A percentile compares a stretch with the other conserved stretches of the same genome.
phyloP scores from a whole-genome alignment of 2,113 vertebrate species.

The Nesoenas mayeri region DNA sequence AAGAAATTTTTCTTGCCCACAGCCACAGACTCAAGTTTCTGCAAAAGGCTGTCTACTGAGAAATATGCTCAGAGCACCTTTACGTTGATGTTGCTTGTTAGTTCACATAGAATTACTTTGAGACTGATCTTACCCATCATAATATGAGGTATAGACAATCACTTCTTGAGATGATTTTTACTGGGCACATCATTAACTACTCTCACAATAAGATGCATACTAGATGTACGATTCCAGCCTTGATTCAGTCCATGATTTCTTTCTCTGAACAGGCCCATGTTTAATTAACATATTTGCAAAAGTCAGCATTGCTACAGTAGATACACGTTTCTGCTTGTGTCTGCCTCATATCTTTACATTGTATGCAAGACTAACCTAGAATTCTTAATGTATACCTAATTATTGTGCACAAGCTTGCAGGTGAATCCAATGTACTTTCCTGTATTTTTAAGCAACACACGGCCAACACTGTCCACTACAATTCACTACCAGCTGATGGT shows the following conservation, averaged over 20 bases:
- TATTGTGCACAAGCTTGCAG: neutral
- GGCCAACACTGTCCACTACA: neutral
- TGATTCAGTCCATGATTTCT: neutral
- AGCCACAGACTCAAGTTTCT: neutral
- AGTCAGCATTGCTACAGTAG: neutral
- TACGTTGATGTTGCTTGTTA: neutral
- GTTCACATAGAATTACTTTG: neutral
- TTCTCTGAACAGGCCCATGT: neutral
- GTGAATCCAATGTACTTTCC: neutral
- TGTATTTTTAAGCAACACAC: neutral
- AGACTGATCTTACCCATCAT: neutral
- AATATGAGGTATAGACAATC: neutral
- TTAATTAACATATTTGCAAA: conserved; percentile 37
- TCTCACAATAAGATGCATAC: conserved; percentile 6
- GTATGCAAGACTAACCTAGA: neutral
- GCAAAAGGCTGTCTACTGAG: conserved; percentile 11
- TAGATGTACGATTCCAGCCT: neutral
- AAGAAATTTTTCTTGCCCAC: neutral
- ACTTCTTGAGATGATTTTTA: conserved; percentile 25
- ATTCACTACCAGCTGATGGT: neutral
- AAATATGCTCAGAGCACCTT: neutral
- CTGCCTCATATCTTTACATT: neutral
- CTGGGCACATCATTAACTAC: conserved; percentile 4
- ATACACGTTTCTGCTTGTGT: neutral
- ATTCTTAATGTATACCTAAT: neutral